phyloP scores from a whole-genome alignment of 2,797 vertebrate species.

The Sebastes vulpes region DNA sequence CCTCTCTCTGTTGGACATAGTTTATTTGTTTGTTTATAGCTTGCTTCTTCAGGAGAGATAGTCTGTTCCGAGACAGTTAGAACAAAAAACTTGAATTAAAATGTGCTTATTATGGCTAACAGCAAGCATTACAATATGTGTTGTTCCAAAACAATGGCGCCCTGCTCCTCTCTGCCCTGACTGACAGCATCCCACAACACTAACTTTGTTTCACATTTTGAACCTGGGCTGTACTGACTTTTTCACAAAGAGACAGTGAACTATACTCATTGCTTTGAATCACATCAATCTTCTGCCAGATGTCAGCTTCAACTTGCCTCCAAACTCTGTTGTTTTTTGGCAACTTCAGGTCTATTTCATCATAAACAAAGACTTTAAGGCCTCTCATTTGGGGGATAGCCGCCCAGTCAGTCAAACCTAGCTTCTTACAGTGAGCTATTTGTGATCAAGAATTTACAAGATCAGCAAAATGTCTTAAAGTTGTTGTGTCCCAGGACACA shows the following conservation, averaged over 20 bases:
- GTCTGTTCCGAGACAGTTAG: conserved; percentile 19
- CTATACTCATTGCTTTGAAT: conserved; percentile 31
- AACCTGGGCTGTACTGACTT: background rate
- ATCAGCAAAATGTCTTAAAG: conserved; percentile 19
- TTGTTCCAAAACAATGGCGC: background rate
- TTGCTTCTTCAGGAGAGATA: conserved; percentile 39
- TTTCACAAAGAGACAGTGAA: background rate
- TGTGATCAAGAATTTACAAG: background rate
- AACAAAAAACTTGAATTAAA: conserved; percentile 43
- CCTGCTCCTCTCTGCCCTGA: background rate
- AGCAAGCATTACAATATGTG: background rate
- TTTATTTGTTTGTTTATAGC: conserved; percentile 54
- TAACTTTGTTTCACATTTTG: background rate
- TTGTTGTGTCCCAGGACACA: conserved; percentile 8
- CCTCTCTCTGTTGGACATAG: conserved; percentile 42
- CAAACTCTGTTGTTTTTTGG: conserved; percentile 20
- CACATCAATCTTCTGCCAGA: conserved; percentile 29
- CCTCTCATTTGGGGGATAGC: conserved; percentile 8
- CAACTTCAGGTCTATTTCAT: conserved; percentile 37
- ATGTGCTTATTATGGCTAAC: conserved; percentile 25
- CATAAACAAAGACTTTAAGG: background rate
- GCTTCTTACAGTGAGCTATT: background rate
- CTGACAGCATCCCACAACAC: background rate
- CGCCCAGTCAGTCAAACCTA: conserved; percentile 24
- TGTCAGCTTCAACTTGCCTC: conserved; percentile 10